These are phyloP conservation scores for Etheostoma spectabile DNA, from an alignment of 2,113 vertebrate genomes.

Conservation along the genomic window DNA sequence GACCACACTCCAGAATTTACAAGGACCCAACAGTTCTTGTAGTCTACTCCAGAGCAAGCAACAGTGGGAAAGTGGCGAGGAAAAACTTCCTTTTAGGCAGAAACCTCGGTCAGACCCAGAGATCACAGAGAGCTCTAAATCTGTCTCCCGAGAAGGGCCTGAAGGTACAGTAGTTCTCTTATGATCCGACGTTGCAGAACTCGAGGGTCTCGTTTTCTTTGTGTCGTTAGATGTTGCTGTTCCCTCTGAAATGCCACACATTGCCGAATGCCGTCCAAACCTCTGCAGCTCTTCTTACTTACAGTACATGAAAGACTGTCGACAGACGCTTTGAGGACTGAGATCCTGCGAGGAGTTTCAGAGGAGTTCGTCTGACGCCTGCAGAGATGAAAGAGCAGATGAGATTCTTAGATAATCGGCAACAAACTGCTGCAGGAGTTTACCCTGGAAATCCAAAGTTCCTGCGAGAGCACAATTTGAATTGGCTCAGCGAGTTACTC, in stretches of 20 bases:
- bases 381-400: constrained; percentile 4
- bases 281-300: background rate
- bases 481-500: too few species aligned
- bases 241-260: background rate
- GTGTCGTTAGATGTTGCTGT: background rate
- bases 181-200: background rate
- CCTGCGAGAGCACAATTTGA: too few species aligned
- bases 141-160: too few species aligned
- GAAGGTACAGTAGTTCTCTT: background rate
- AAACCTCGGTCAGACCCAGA: too few species aligned
- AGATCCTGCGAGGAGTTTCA: background rate
- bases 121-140: background rate
- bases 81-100: too few species aligned
- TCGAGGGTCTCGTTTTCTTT: background rate
- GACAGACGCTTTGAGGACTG: background rate
- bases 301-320: background rate
- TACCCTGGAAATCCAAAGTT: too few species aligned
- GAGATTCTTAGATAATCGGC: background rate
- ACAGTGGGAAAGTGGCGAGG: too few species aligned
- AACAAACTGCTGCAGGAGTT: background rate
- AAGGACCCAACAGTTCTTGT: too few species aligned
- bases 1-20: too few species aligned
- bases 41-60: too few species aligned
- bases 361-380: background rate
- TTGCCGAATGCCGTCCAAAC: background rate